Percentiles rank a stretch among this genome's conserved stretches.
Conservation (phyloP, 2,113 vertebrate species). For the Melanerpes aurifrons region DNA sequence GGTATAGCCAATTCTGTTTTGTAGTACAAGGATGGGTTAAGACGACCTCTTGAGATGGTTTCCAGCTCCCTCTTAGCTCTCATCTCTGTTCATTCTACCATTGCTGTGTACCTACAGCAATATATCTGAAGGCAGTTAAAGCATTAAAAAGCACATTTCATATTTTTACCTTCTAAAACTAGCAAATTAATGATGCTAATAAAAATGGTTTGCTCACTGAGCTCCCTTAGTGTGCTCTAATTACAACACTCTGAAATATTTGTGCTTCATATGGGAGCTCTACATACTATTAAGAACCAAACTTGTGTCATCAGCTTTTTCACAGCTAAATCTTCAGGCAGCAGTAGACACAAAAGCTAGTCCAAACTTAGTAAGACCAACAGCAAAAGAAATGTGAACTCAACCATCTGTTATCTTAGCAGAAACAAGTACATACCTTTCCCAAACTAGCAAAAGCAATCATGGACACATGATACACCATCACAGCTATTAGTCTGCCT, state of each 20-base stretch:
- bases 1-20: not conserved
- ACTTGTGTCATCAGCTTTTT: constrained; percentile 23
- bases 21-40: not conserved
- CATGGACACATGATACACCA: not conserved
- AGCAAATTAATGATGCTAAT: constrained; percentile 47
- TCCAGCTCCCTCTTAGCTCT: constrained; percentile 10
- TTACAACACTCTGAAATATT: constrained; percentile 53
- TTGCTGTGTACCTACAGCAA: not conserved
- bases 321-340: not conserved
- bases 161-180: constrained; percentile 29
- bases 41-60: constrained; percentile 24
- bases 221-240: not conserved
- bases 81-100: not conserved
- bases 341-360: not conserved
- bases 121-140: constrained; percentile 19
- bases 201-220: constrained; percentile 5
- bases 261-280: constrained; percentile 30
- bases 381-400: not conserved
- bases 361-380: not conserved
- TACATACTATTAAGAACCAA: not conserved
- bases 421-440: constrained; percentile 10
- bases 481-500: not conserved
- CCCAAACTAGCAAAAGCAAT: constrained; percentile 2
- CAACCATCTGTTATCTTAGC: constrained; percentile 16
- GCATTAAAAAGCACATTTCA: not conserved